These are phyloP conservation scores for Aphidius colemani DNA, from an alignment of 2,888 invertebrate species.

Conservation along the genomic window DNA sequence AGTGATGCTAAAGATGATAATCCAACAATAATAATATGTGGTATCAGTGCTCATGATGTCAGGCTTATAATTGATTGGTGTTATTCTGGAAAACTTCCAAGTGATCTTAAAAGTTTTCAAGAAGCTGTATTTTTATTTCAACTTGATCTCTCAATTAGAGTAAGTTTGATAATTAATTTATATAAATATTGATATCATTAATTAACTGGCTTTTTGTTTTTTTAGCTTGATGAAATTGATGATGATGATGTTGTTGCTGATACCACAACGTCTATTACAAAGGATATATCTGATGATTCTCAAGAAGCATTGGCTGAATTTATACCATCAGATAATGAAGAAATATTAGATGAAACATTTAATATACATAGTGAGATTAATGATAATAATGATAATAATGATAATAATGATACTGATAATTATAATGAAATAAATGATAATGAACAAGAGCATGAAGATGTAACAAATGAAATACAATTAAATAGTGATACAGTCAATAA, in stretches of 20 bases:
- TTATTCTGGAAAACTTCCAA: slow-evolving; percentile 58
- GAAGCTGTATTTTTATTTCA: slow-evolving; percentile 56
- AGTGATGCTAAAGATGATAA: slow-evolving; percentile 54
- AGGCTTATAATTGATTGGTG: slow-evolving; percentile 56
- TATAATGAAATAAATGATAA: slow-evolving; percentile 21
- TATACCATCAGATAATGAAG: not conserved
- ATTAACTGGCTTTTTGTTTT: slow-evolving; percentile 32
- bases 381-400: slow-evolving; percentile 21
- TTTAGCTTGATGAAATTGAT: not conserved
- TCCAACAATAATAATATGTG: slow-evolving; percentile 57
- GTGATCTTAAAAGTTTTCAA: slow-evolving; percentile 54
- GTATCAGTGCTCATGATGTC: slow-evolving; percentile 55
- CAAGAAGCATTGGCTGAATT: not conserved
- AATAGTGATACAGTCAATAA: slow-evolving; percentile 12
- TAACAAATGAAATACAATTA: not conserved
- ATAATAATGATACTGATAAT: slow-evolving; percentile 33
- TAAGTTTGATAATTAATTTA: slow-evolving; percentile 34
- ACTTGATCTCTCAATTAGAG: slow-evolving; percentile 57
- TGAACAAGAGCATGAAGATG: too few species aligned
- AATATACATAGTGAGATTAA: not conserved
- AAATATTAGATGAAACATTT: not conserved
- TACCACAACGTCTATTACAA: too few species aligned
- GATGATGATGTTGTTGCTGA: slow-evolving; percentile 26
- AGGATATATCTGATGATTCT: not conserved
- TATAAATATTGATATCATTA: not conserved